phyloP scores from a whole-genome alignment of 2,888 invertebrate genomes.

The Scaptomyza cyrtandrae region DNA sequence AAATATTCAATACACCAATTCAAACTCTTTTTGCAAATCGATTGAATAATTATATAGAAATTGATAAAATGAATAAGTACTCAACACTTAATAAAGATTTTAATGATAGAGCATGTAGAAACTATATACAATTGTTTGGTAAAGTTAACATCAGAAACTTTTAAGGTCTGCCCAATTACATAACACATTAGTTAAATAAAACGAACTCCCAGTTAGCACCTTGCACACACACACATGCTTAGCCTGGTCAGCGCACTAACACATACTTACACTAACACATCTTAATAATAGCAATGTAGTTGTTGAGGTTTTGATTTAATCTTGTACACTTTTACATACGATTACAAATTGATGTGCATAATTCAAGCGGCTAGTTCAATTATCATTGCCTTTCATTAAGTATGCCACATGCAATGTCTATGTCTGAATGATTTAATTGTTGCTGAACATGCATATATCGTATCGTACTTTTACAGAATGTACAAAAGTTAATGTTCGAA shows the following conservation, averaged over 20 bases:
- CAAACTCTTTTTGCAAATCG: constrained; percentile 1
- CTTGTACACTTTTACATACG: constrained; percentile 35
- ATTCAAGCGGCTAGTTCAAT: constrained; percentile 35
- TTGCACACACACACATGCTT: constrained; percentile 33
- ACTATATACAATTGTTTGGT: constrained; percentile 1
- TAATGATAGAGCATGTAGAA: constrained; percentile 11
- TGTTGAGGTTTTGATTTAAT: constrained; percentile 66
- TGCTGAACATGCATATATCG: constrained; percentile 58
- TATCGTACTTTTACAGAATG: constrained; percentile 77
- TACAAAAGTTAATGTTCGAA: constrained; percentile 83
- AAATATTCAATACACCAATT: neutral
- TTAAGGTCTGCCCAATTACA: constrained; percentile 22
- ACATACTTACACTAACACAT: neutral
- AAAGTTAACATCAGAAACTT: constrained; percentile 16
- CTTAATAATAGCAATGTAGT: constrained; percentile 13
- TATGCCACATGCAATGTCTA: constrained; percentile 63
- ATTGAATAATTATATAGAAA: neutral
- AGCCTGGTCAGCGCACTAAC: constrained; percentile 31
- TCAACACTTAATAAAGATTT: constrained; percentile 10
- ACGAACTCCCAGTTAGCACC: constrained; percentile 14
- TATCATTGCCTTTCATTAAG: constrained; percentile 51
- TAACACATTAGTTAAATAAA: constrained; percentile 17
- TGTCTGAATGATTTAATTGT: constrained; percentile 39
- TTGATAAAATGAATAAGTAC: neutral
- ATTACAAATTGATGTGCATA: constrained; percentile 57